Base-by-base conservation (phyloP, 2,113 vertebrate genomes). In the Nothocercus nigrocapillus region DNA sequence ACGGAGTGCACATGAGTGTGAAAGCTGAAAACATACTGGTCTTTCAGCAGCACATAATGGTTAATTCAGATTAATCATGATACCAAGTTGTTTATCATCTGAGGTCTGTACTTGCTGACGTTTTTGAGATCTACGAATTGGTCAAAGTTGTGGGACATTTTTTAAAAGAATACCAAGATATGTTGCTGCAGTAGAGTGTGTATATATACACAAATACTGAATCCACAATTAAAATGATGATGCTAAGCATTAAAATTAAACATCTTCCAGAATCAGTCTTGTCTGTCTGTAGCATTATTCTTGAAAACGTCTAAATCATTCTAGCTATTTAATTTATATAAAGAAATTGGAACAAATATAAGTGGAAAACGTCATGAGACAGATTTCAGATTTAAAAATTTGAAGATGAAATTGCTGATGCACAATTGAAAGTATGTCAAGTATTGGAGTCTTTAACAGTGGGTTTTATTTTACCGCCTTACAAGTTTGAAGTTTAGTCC, bases 51-150 rank as follows among this genome's bases (percentile, higher is more conserved):
- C 7, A 93, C 69, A 58, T 81, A 5, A 53, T 11, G 61, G 36
- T n/a, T 45, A 66, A n/a, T 38, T 47, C 74, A 78, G 22, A 49
- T 21, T 32, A 82, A 58, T 54, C 5, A 14, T 32, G 5, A 20
- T 54, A 21, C 7, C 15, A 72, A 59, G 79, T 88, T 4, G 15
- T 89, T 4, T 44, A 58, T 7, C 8, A 75, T 59, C 24, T 68
- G 4, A 75, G 70, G 49, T n/a, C 24, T 89, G 5, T 59, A 8
- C 9, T 75, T 5, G 24, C 0, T 6, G 28, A 51, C 2, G 1
- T 44, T 16, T 68, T 73, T 64, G 25, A 6, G 3, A 2, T 30
- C 68, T 54, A 27, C 14, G 8, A 34, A 27, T 44, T 34, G 80
- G 32, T 59, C 18, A 67, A 62, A 25, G 44, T 5, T 5, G 16